phyloP scores from a whole-genome alignment of 1,140 invertebrate genomes.

The Ceratosolen fusciceps region DNA sequence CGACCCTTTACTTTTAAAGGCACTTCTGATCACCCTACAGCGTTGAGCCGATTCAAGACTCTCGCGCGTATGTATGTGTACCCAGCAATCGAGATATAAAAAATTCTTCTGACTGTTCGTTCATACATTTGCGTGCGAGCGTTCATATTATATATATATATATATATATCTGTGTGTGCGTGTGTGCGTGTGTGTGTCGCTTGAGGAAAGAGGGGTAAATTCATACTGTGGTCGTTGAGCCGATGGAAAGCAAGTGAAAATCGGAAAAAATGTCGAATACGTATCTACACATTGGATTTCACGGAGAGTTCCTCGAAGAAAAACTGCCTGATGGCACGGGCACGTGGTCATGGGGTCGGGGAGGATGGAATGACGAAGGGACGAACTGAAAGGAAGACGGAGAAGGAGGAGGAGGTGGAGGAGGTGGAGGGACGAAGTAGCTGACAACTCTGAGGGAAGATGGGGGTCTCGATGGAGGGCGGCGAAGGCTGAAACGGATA shows the following conservation, averaged over 20 bases:
- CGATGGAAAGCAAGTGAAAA: conserved; percentile 27
- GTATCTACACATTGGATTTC: neutral
- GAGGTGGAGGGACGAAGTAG: neutral
- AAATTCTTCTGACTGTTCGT: neutral
- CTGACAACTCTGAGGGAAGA: neutral
- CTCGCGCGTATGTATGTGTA: neutral
- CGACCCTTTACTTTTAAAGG: conserved; percentile 4
- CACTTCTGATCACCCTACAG: conserved; percentile 6
- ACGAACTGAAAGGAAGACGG: neutral
- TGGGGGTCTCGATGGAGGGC: neutral
- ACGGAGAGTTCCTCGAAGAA: neutral
- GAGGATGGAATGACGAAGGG: neutral
- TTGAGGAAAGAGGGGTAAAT: conserved; percentile 3
- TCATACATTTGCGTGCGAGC: neutral
- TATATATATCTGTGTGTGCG: neutral
- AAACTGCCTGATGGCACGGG: neutral
- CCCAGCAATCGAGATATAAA: neutral
- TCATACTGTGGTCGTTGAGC: neutral
- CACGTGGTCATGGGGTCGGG: neutral
- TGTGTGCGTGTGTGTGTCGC: neutral
- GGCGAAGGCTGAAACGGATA: neutral
- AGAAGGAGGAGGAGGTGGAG: neutral
- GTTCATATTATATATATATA: conserved; percentile 20
- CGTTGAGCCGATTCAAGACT: neutral
- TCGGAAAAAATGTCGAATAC: neutral